Base-by-base conservation (phyloP, 2,888 invertebrate species). In the Cremastinae sp. region DNA sequence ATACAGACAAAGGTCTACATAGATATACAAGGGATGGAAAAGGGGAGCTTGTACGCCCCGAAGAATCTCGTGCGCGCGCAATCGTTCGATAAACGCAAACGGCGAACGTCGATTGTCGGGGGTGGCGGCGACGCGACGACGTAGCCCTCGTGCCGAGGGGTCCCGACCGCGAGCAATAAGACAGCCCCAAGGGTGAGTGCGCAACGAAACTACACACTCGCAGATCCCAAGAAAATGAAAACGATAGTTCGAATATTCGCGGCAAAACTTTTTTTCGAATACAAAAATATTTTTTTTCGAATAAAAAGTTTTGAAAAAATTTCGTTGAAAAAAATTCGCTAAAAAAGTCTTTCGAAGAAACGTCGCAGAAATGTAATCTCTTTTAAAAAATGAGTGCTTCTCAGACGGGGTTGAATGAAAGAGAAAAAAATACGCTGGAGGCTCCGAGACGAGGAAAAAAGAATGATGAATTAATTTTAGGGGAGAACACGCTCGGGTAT, bases 51-150 rank as follows among this genome's bases (percentile, higher is more conserved):
- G 87, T 79, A 84, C 86, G 86, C 87, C 88, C 88, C 85, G 81
- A 80, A 69, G 71, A 74, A 78, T 79, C 74, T 78, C 71, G 74
- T 89, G 89, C 89, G 89, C 89, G 89, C 89, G 89, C 89, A 90
- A 77, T 86, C 84, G 89, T 87, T 89, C 89, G 89, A 89, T 89
- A 89, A 88, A 87, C 84, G 88, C 85, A 83, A 85, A 83, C 83
- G 83, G 81, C 80, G 81, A 82, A 85, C 84, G 86, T 84, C 85
- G 84, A 86, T 86, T 84, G 80, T 78, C 78, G 80, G 79, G 81
- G 82, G 81, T 79, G 81, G 80, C 53, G 68, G 75, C 51, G 68
- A 58, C 35, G 76, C 53, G 70, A 65, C 45, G 68, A 74, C 78
- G 75, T 66, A 51, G 56, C 39, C 51, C 56, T 35, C 61, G 43